These are phyloP conservation scores for Prostheceraeus crozeri DNA, from an alignment of 2,888 invertebrate species.

Conservation along the genomic window DNA sequence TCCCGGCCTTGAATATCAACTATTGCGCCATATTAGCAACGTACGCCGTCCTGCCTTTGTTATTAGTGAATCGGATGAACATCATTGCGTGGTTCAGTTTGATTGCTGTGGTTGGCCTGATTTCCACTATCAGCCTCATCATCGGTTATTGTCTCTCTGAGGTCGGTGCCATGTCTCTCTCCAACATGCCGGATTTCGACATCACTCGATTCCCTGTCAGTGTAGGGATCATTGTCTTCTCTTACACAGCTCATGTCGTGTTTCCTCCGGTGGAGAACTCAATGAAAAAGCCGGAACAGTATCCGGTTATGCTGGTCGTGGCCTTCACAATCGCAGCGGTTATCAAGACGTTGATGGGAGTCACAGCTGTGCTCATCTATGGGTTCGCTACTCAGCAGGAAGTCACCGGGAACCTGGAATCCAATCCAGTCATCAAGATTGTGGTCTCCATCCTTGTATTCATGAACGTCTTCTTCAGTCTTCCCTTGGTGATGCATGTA, in stretches of 20 bases:
- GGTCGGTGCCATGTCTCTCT: neutral
- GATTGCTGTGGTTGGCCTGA: conserved; percentile 33
- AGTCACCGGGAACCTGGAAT: conserved; percentile 19
- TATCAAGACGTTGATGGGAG: conserved; percentile 27
- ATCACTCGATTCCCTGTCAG: conserved; percentile 32
- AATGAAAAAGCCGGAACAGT: conserved; percentile 31
- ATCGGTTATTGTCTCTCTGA: conserved; percentile 33
- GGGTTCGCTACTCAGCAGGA: conserved; percentile 31
- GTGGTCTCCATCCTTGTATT: conserved; percentile 7
- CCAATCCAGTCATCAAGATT: conserved; percentile 20
- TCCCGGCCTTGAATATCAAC: conserved; percentile 27
- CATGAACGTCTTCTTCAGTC: conserved; percentile 36
- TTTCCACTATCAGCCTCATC: conserved; percentile 27
- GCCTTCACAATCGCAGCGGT: conserved; percentile 31
- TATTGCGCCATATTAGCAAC: conserved; percentile 31
- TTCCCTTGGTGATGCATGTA: conserved; percentile 33
- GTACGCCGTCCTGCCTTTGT: conserved; percentile 31
- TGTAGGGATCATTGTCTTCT: conserved; percentile 38
- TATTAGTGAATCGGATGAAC: conserved; percentile 34
- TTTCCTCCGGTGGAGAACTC: conserved; percentile 33
- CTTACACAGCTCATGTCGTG: conserved; percentile 36
- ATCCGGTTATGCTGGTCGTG: conserved; percentile 28
- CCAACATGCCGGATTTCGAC: conserved; percentile 30
- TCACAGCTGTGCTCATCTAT: conserved; percentile 33
- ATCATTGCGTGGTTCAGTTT: conserved; percentile 37